Evolutionary conservation across 2,888 invertebrate genomes (phyloP), one percentile per base, ranked within the genome.

Genomic region (Altica lythri): DNA sequence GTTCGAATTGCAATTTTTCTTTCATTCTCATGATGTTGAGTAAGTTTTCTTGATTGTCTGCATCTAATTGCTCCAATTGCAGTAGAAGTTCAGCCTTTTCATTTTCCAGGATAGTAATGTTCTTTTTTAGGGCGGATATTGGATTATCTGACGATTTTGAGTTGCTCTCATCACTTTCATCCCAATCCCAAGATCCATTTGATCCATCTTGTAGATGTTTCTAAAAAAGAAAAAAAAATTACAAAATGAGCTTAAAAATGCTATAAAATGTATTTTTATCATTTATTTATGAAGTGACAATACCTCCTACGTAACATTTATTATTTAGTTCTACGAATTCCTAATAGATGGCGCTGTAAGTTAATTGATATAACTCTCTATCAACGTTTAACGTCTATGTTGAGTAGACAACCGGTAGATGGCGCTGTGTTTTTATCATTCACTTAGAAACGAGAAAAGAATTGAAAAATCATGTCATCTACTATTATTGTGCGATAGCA

Each of bases 21-120:
- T 72, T 73, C 19, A 76, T 67, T 9, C 59, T 62, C 6, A 77
- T 67, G 30, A 77, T 61, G 57, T 75, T 71, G 16, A 70, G 69
- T 8, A 72, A 68, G 45, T 75, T 75, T 46, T 72, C 68, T 57
- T 77, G 76, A 60, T 74, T 72, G 53, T 78, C 76, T 5, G 62
- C 56, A 62, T 78, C 77, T 1, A 77, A 60, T 51, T 76, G 74
- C 10, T 62, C 62, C 5, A 62, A 34, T 61, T 63, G 59, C 5
- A 16, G 10, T 25, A 55, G n/a, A 1, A 55, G 35, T 17, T 59
- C 59, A 3, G 47, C 32, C 30, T 43, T 75, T 49, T 77, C 75
- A 17, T 57, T 68, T 67, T 76, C 70, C 25, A 77, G 60, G 4
- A 59, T 57, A 18, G 51, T 46, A 10, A 73, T 66, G 48, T 59